These are phyloP conservation scores for Trididemnum nubilum DNA, from an alignment of 23 tunicate genomes.

Conservation along the genomic window DNA sequence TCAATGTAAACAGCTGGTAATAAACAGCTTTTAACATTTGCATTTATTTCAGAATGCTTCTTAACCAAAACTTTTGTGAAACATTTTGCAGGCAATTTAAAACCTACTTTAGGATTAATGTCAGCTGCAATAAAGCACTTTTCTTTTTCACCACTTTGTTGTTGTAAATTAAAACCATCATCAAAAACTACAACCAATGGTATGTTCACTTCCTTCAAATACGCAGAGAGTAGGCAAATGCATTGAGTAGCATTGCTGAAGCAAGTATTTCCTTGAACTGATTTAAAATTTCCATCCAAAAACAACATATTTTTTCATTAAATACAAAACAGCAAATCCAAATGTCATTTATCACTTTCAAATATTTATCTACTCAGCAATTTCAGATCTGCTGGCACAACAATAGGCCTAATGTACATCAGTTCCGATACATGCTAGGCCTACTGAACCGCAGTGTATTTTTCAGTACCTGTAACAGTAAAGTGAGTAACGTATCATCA, in stretches of 20 bases:
- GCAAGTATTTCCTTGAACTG: not conserved
- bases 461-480: too few relatives aligned
- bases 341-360: too few relatives aligned
- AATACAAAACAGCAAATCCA: too few relatives aligned
- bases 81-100: constrained; percentile 16
- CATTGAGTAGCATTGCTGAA: constrained; percentile 55
- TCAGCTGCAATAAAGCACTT: not conserved
- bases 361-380: too few relatives aligned
- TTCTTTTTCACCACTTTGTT: not conserved
- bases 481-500: too few relatives aligned
- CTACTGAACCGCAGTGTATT: too few relatives aligned
- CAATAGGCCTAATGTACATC: too few relatives aligned
- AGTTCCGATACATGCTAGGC: too few relatives aligned
- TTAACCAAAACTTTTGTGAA: constrained; percentile 4
- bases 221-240: constrained; percentile 33
- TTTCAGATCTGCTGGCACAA: too few relatives aligned
- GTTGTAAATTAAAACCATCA: too few relatives aligned
- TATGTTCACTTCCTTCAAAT: constrained; percentile 17
- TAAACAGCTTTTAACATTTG: constrained; percentile 31
- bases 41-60: not conserved
- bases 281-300: constrained; percentile 20
- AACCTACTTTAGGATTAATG: constrained; percentile 3
- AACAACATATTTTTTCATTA: too few relatives aligned
- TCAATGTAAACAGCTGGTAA: constrained; percentile 49
- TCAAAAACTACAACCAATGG: constrained; percentile 21